Evolutionary conservation across 2,113 vertebrate species (phyloP), one percentile per base, ranked within the genome.

Genomic region (Bombycilla garrulus): DNA sequence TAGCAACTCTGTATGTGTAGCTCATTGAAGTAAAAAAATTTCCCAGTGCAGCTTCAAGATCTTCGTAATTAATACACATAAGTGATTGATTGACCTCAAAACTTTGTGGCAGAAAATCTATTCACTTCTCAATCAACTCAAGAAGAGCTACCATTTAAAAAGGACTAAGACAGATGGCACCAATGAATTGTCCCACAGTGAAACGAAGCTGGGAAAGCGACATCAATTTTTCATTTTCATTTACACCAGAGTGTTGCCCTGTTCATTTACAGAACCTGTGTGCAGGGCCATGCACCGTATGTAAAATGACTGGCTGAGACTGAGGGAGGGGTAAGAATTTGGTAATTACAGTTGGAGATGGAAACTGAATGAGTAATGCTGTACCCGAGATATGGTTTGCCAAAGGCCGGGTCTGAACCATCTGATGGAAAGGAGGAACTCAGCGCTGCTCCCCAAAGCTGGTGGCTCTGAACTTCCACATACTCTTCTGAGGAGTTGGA

Each of bases 81-180:
- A 71, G 74, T 97, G 96, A 97, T 95, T 92, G 95, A 96, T 92
- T 93, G 94, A 95, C 96, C 96, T 97, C 93, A 81, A 95, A 96
- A 95, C 90, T 86, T 77, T 35, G 80, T 96, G 96, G 81, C 97
- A 97, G 95, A 79, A 96, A 96, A 96, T 97, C 95, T 79, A 93
- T 96, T 67, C 88, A 28, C 86, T 67, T 96, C 96, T 93, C 96
- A 96, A 92, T 97, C 97, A 95, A 54, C 56, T 81, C 87, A 40
- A 66, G 60, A 67, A 56, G 76, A 94, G 82, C 94, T 96, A 92
- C 94, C 92, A 92, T 77, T 93, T 88, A 67, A 85, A 93, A 80
- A 42, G 85, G 94, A 96, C 76, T 76, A 54, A 96, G 94, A 97
- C 96, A 95, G 95, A 97, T 93, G 95, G 86, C 83, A 73, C 82